Percentiles rank a stretch among this genome's conserved stretches.
Conservation (phyloP, 37 sponge, comb jelly and placozoan species). For the Ephydatia muelleri region DNA sequence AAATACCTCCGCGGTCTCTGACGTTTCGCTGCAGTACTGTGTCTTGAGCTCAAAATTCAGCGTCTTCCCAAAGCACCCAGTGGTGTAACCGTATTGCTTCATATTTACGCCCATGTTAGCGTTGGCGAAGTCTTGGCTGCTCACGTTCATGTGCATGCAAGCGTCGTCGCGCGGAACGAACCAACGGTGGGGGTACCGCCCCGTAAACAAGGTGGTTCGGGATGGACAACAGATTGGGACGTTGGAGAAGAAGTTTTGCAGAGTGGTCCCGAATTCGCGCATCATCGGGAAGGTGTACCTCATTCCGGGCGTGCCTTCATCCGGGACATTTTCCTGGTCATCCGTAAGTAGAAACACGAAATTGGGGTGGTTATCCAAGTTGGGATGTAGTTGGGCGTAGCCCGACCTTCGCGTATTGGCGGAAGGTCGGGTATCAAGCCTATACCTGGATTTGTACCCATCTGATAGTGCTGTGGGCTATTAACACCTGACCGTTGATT, state of each 20-base stretch:
- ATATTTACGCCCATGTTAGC: conserved; percentile 45
- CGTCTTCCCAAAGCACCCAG: conserved; percentile 78
- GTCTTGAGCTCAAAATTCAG: conserved; percentile 46
- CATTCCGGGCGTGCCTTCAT: conserved; percentile 23
- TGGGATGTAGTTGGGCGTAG: no score
- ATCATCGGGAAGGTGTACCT: conserved; percentile 22
- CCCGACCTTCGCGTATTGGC: no score
- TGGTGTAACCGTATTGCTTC: conserved; percentile 57
- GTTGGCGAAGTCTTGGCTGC: conserved; percentile 33
- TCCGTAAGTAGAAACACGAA: conserved; percentile 70
- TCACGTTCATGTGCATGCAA: conserved; percentile 76
- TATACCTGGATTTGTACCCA: no score
- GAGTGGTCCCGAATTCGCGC: conserved; percentile 16
- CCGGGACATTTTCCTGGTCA: conserved; percentile 73
- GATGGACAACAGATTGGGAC: conserved; percentile 87
- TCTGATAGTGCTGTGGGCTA: no score
- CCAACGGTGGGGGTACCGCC: conserved; percentile 73
- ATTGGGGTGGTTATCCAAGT: no score
- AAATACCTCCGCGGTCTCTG: conserved; percentile 23
- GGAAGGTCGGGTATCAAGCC: no score
- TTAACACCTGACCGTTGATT: no score
- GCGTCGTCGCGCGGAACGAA: conserved; percentile 6
- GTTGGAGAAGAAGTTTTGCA: conserved; percentile 75
- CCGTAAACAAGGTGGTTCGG: conserved; percentile 63
- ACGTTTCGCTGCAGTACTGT: conserved; percentile 34